A percentile compares a stretch with the other conserved stretches of the same genome.
These are phyloP conservation scores for Manis pentadactyla DNA, from an alignment of 2,797 vertebrate genomes.

Conservation along the genomic window DNA sequence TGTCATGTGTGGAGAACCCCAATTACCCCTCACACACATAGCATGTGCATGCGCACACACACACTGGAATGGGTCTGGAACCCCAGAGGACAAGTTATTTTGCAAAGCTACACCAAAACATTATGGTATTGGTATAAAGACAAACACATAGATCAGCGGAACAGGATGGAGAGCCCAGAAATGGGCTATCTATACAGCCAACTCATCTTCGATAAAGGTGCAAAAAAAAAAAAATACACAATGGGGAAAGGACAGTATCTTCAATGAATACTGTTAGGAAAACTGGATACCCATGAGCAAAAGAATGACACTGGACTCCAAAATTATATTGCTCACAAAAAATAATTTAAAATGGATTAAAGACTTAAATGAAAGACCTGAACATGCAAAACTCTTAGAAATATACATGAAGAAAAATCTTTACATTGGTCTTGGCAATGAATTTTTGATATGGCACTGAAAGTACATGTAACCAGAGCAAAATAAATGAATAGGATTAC, in stretches of 20 bases:
- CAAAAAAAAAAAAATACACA: background rate
- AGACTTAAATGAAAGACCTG: background rate
- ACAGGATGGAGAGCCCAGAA: background rate
- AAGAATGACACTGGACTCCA: background rate
- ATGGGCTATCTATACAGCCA: background rate
- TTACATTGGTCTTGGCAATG: background rate
- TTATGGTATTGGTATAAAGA: background rate
- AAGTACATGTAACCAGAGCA: background rate
- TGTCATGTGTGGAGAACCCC: no score
- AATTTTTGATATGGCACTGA: background rate
- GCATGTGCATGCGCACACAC: no score
- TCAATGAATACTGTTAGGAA: background rate
- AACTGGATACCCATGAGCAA: background rate
- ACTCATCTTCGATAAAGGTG: background rate
- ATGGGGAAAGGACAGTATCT: background rate
- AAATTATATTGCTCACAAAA: background rate
- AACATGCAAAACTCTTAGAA: background rate
- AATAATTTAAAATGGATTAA: background rate
- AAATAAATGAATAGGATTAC: background rate
- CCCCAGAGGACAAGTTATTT: background rate
- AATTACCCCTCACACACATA: no score
- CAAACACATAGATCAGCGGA: background rate
- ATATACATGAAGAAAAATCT: background rate
- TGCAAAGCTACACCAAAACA: background rate
- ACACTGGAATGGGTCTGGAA: no score